Conservation (phyloP, 2,888 invertebrate genomes). For the Linyphia triangularis region DNA sequence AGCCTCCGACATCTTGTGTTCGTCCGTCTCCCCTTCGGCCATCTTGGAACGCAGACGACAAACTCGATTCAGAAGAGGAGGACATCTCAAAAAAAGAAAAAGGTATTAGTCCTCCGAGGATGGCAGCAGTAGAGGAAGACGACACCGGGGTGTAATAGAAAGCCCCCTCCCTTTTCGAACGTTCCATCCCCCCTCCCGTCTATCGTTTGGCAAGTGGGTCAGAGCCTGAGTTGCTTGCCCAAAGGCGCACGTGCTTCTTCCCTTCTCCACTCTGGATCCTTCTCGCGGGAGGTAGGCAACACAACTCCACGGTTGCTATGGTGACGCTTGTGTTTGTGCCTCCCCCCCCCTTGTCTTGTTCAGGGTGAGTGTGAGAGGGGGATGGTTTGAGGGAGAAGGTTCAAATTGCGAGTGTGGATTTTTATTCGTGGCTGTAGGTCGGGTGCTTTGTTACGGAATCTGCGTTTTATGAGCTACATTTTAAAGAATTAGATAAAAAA, state of each 20-base stretch:
- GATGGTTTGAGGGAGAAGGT: slow-evolving; percentile 43
- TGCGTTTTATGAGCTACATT: no score
- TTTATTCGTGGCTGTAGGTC: neutral
- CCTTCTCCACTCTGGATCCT: slow-evolving; percentile 4
- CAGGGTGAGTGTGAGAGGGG: slow-evolving; percentile 44
- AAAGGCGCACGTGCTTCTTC: slow-evolving; percentile 71
- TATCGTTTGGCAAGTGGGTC: slow-evolving; percentile 62
- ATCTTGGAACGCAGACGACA: slow-evolving; percentile 56
- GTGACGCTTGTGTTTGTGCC: slow-evolving; percentile 68
- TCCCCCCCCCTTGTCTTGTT: slow-evolving; percentile 23
- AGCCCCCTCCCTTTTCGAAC: slow-evolving; percentile 37
- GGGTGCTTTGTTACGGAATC: no score
- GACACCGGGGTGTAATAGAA: slow-evolving; percentile 73
- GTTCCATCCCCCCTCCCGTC: slow-evolving; percentile 5
- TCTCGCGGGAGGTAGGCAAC: slow-evolving; percentile 61
- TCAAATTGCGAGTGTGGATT: slow-evolving; percentile 17
- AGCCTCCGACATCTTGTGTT: slow-evolving; percentile 55
- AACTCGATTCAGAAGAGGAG: slow-evolving; percentile 26
- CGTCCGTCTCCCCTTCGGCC: slow-evolving; percentile 60
- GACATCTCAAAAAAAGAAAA: slow-evolving; percentile 43
- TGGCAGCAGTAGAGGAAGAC: slow-evolving; percentile 56
- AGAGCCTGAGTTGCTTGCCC: slow-evolving; percentile 56
- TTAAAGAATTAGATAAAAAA: no score
- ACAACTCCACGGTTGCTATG: slow-evolving; percentile 72
- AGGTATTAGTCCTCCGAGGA: slow-evolving; percentile 67